Base-by-base conservation (phyloP, 2,113 vertebrate genomes). In the Trogon melanurus region DNA sequence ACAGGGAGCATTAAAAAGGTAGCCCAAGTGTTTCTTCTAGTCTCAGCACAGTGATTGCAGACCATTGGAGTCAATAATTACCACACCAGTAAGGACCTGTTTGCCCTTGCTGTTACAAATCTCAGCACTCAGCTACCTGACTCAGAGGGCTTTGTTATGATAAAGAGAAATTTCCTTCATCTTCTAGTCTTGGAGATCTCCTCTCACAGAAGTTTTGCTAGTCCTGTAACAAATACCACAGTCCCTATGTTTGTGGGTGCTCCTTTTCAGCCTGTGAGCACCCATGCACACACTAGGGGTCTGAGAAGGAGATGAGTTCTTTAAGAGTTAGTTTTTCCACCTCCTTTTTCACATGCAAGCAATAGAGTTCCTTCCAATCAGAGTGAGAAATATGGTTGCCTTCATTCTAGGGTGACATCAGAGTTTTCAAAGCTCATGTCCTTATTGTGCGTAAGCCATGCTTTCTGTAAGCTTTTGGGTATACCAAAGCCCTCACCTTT, bases 251-350 rank as follows among this genome's bases (percentile, higher is more conserved):
- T 88, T 85, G 22, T 16, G 29, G 25, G 23, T 4, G 14, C 13
- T 86, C 26, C 17, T 67, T 66, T 88, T 80, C 56, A 84, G 51
- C 51, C 47, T 80, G 20, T 2, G 1, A 80, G 27, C 4, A 56
- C 26, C 10, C 3, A 3, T 5, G 18, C 1, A 0, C 41, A 9
- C 2, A 1, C 8, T 61, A 56, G 11, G 66, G 51, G 53, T 13
- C 62, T 88, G 45, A 91, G 34, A 70, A 76, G 23, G 12, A 69
- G 57, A 27, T 2, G 0, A n/a, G 9, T 16, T 64, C 25, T 80
- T 56, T 32, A 50, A 17, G 18, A 58, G 21, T 22, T 62, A 21
- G 1, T 64, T 16, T 53, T 81, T 79, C 45, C 8, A 30, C 13
- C 15, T 74, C 25, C 5, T 36, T 88, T 48, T 84, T 51, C 6